Evolutionary conservation across 2,888 invertebrate genomes (phyloP), one percentile per base, ranked within the genome.

Genomic region (Choreutis nemorana): DNA sequence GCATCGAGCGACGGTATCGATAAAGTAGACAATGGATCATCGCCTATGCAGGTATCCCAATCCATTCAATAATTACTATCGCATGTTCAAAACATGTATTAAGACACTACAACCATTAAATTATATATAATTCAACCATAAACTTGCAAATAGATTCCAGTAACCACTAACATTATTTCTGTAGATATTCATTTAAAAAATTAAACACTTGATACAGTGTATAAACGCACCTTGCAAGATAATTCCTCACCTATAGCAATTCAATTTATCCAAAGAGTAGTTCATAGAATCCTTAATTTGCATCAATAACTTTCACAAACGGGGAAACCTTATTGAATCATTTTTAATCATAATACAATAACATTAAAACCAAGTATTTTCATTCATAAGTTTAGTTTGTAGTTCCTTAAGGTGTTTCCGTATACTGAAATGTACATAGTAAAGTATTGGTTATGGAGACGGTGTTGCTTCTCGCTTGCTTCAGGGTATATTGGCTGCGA

Each of bases 401-500:
- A 10, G 4, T 39, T 56, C 51, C 48, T 58, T 66, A 67, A 70
- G 67, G 62, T 67, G 48, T 36, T 63, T 58, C 62, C 54, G 36
- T 34, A 36, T 34, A 48, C 48, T 50, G 42, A 44, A 55, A 55
- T 73, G 72, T 77, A 77, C 53, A 75, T 78, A 78, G 72, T 70
- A 71, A 72, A 65, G 53, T 63, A n/a, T 62, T 63, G 78, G 77
- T 77, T 73, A 77, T 55, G 78, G 78, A 77, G 57, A 71, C 53
- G 75, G 78, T 68, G 55, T 75, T 57, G 78, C 78, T 80, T 80
- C 73, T 82, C 71, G 79, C 81, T 81, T 82, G 77, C 81, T 81
- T 85, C 90, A 94, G 94, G 90, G 90, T 81, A 87, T 94, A 83
- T 88, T 94, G 87, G 90, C 91, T 71, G 91, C 91, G 79, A 88